These are phyloP conservation scores for Oligia latruncula DNA, from an alignment of 2,888 invertebrate genomes.

Conservation along the genomic window DNA sequence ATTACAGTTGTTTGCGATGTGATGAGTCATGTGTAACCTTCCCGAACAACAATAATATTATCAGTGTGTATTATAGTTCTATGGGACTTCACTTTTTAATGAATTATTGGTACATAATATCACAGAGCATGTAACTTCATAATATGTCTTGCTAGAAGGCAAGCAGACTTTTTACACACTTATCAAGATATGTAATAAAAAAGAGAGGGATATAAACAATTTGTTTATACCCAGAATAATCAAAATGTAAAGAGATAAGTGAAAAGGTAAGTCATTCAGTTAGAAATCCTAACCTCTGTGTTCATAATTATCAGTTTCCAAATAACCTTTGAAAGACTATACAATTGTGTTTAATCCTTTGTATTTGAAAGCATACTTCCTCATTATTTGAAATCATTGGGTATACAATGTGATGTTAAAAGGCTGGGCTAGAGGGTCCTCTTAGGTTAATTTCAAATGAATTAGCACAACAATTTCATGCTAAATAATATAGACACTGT, in stretches of 20 bases:
- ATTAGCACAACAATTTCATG: neutral
- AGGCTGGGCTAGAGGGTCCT: too few species aligned
- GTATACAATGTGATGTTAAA: neutral
- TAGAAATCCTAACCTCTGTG: neutral
- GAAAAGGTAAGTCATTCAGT: slow-evolving; percentile 16
- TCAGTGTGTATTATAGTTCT: slow-evolving; percentile 12
- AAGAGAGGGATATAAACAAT: neutral
- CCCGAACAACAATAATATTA: slow-evolving; percentile 43
- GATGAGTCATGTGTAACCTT: slow-evolving; percentile 57
- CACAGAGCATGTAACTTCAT: too few species aligned
- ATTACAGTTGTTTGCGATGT: slow-evolving; percentile 18
- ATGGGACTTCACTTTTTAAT: neutral
- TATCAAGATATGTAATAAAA: slow-evolving; percentile 4
- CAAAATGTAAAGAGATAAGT: neutral
- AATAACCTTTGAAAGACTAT: neutral
- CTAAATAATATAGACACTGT: neutral
- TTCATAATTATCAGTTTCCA: neutral
- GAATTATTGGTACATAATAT: neutral
- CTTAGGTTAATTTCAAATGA: neutral
- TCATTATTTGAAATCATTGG: neutral
- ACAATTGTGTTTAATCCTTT: neutral
- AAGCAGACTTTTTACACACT: neutral
- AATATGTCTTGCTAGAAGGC: neutral
- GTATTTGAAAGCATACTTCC: neutral
- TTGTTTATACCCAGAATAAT: neutral